Evolutionary conservation across 2,113 vertebrate species (phyloP), one percentile per base, ranked within the genome.

Genomic region (Rhea americana): DNA sequence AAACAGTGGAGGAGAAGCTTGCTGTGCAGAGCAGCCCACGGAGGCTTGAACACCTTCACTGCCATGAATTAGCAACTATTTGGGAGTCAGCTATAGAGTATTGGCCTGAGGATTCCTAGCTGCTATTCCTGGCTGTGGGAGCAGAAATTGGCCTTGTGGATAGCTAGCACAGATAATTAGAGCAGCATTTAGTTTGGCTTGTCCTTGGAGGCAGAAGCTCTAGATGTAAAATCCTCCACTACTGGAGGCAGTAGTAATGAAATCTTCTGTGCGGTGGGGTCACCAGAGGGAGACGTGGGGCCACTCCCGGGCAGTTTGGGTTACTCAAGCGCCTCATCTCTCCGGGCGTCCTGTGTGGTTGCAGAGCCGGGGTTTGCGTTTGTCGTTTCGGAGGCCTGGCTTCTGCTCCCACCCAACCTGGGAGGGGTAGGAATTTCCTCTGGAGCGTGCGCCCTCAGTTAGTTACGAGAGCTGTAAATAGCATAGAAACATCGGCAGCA

Each of bases 41-140:
- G 93, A 75, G 61, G 45, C 85, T 87, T 72, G 45, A 80, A 65
- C 87, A 48, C 90, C 89, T 90, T 15, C 85, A n/a, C 77, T 68
- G 93, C 80, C 53, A 85, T 65, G 95, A 84, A 51, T 94, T 90
- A 37, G 35, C 37, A 1, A 58, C 47, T 58, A 41, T 90, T 85
- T 2, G 93, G 91, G 91, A 96, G 89, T 32, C 58, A 0, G 71
- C 53, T 4, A 5, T 4, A 41, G 75, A 91, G 67, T 87, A 95
- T 94, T 93, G 95, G 93, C 95, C 93, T 94, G 94, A 94, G 94
- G 93, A 94, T 96, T 94, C 91, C 95, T 94, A 1, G 62, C 93
- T 96, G 94, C 96, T 96, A 93, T 96, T 96, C 93, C 95, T 96
- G 95, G 95, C 96, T 94, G 73, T 48, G 83, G 94, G 82, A 96